These are phyloP conservation scores for Papilio protenor DNA, from an alignment of 2,888 invertebrate genomes.

Conservation along the genomic window DNA sequence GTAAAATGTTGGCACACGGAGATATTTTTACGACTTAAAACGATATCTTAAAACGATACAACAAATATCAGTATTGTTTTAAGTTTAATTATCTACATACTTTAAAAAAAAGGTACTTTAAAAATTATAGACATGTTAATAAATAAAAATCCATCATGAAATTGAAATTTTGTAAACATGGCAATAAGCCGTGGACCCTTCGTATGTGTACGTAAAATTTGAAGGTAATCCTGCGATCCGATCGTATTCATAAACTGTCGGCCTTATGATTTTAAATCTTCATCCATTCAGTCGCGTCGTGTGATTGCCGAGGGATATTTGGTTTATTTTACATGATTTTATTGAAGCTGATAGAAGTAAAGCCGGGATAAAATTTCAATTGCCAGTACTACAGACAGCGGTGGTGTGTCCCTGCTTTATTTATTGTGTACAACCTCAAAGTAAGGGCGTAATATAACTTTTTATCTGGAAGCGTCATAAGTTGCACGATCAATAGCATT, in stretches of 20 bases:
- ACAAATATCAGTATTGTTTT: no score
- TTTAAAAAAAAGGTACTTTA: no score
- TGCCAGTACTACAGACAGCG: constrained; percentile 78
- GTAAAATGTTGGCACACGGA: no score
- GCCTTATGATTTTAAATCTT: constrained; percentile 69
- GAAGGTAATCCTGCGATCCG: constrained; percentile 44
- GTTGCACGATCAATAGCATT: constrained; percentile 3
- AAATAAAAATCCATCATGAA: not conserved
- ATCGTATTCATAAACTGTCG: constrained; percentile 57
- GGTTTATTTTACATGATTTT: constrained; percentile 78
- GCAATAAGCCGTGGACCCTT: constrained; percentile 3
- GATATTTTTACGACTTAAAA: no score
- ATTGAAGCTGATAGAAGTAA: constrained; percentile 75
- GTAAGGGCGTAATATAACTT: constrained; percentile 58
- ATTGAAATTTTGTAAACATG: constrained; percentile 1
- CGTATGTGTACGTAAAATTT: constrained; percentile 32
- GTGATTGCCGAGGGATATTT: constrained; percentile 58
- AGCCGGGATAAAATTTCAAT: constrained; percentile 82
- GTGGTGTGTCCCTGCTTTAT: constrained; percentile 75
- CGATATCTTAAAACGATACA: no score
- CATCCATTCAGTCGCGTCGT: constrained; percentile 48
- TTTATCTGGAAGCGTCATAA: constrained; percentile 55
- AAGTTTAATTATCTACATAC: no score
- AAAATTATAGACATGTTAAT: not conserved
- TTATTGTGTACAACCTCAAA: constrained; percentile 76